Base-by-base conservation (phyloP, 2,113 vertebrate genomes). In the Labrus mixtus region DNA sequence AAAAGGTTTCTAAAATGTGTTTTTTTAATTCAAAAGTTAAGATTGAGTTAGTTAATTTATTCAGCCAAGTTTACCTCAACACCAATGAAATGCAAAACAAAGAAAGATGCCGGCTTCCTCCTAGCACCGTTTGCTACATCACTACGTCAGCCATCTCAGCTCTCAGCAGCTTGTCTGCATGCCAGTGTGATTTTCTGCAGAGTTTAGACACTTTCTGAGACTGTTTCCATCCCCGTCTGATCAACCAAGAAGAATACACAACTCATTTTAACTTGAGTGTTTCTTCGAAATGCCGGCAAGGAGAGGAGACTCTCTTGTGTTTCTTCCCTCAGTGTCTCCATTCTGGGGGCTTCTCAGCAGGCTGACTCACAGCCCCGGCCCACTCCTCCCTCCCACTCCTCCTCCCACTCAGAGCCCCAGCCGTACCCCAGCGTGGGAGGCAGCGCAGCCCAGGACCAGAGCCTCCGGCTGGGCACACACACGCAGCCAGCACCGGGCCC, bases 361-460 rank as follows among this genome's bases (percentile, higher is more conserved):
- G 62, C 86, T 92, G 90, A 90, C 91, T 91, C 89, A 92, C 84
- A 77, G 79, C 76, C 68, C 17, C 70, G 3, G 60, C 86, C 85
- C 86, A 87, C 87, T 86, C 81, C 53, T 63, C 82, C 82, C 78
- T 76, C 87, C 87, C 86, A 86, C 87, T 79, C 66, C 43, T 68
- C 76, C 87, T 87, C 90, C 88, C 83, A 90, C 92, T 90, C 89
- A 84, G 83, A 87, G 84, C 87, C 86, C 88, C 84, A 70, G 77
- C 81, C 76, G 76, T 62, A 90, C 87, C 90, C 87, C 86, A 69
- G 90, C 80, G 89, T 92, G 86, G 90, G 91, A 92, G 90, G 90
- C 83, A 81, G 85, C 67, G 59, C 81, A 81, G 78, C 90, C 90
- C 89, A 85, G 86, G 87, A 91, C 85, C 85, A 87, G 84, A 89